These are phyloP conservation scores for Ryuthela nishihirai DNA, from an alignment of 2,888 invertebrate species.

Conservation along the genomic window DNA sequence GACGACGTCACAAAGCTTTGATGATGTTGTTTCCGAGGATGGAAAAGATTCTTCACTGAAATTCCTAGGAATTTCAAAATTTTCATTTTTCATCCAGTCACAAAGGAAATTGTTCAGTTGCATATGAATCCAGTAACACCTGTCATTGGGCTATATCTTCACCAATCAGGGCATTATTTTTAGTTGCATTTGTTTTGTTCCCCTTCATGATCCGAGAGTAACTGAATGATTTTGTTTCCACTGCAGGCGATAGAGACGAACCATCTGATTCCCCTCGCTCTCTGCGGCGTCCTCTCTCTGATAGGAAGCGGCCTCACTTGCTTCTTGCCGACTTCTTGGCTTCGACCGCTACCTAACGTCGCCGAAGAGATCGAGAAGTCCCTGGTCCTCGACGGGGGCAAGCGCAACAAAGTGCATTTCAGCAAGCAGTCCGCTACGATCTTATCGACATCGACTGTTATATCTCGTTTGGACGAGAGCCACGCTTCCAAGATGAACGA, in stretches of 20 bases:
- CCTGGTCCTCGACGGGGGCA: conserved; percentile 5
- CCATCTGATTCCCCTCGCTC: conserved; percentile 29
- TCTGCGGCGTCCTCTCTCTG: conserved; percentile 35
- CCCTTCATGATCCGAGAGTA: too few relatives aligned
- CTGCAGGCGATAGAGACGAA: conserved; percentile 29
- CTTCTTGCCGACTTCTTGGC: conserved; percentile 31
- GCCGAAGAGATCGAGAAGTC: conserved; percentile 36
- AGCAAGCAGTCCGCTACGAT: neutral
- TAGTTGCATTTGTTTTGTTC: too few relatives aligned
- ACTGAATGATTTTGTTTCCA: too few relatives aligned
- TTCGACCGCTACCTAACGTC: conserved; percentile 40
- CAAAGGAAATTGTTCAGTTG: too few relatives aligned
- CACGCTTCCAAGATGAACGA: neutral
- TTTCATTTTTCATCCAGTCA: too few relatives aligned
- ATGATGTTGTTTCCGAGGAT: too few relatives aligned
- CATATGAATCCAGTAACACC: too few relatives aligned
- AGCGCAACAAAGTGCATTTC: neutral
- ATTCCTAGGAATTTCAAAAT: too few relatives aligned
- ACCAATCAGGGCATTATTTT: too few relatives aligned
- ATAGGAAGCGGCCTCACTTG: conserved; percentile 34
- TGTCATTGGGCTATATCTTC: too few relatives aligned
- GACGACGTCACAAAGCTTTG: too few relatives aligned
- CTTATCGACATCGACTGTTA: neutral
- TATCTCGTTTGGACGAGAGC: conserved; percentile 3
- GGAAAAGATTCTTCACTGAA: too few relatives aligned